Evolutionary conservation across 2,888 invertebrate species (phyloP).

Genomic region (Abscondita cerata): DNA sequence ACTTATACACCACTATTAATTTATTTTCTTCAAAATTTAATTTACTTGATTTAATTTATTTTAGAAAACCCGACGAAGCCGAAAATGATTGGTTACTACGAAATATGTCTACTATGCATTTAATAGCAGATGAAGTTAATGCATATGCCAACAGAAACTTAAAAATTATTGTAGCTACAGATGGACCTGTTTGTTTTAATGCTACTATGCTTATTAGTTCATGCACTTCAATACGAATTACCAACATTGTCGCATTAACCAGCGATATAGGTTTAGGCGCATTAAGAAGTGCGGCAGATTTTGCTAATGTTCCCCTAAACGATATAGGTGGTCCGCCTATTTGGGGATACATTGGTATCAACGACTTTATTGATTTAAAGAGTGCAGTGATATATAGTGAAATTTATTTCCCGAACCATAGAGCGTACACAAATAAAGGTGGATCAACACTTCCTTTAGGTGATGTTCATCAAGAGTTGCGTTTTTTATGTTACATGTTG

Average conservation of each 20-base stretch:
- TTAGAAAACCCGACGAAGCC: constrained; percentile 31
- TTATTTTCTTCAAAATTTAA: not conserved
- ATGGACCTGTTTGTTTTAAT: constrained; percentile 66
- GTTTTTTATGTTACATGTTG: constrained; percentile 63
- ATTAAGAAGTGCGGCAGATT: constrained; percentile 57
- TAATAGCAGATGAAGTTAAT: constrained; percentile 62
- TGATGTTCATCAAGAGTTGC: constrained; percentile 60
- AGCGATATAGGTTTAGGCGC: constrained; percentile 64
- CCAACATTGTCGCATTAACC: constrained; percentile 65
- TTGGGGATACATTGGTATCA: constrained; percentile 68
- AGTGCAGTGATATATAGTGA: constrained; percentile 64
- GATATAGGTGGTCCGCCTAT: constrained; percentile 68
- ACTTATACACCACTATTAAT: no score
- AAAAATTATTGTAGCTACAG: constrained; percentile 62
- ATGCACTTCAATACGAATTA: constrained; percentile 56
- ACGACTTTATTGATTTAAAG: constrained; percentile 63
- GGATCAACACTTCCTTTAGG: constrained; percentile 64
- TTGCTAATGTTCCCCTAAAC: constrained; percentile 59
- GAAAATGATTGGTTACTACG: constrained; percentile 47
- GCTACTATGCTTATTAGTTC: constrained; percentile 61
- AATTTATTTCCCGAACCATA: constrained; percentile 61
- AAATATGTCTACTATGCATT: constrained; percentile 54
- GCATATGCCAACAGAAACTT: constrained; percentile 59
- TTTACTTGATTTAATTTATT: constrained; percentile 34
- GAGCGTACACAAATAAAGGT: constrained; percentile 59